These are phyloP conservation scores for Cathartes aura DNA, from an alignment of 2,113 vertebrate species.

Conservation along the genomic window DNA sequence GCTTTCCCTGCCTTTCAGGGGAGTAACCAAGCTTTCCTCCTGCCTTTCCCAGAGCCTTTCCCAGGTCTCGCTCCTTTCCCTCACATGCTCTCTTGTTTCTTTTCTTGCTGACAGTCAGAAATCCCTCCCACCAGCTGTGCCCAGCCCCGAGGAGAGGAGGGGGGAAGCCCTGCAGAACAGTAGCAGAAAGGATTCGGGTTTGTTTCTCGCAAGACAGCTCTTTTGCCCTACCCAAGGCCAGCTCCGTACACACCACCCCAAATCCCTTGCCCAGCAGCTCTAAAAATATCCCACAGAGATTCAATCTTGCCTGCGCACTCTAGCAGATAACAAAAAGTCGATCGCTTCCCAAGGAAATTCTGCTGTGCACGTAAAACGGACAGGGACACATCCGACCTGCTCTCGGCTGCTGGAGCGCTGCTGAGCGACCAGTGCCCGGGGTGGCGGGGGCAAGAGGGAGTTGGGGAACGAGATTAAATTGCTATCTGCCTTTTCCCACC, in stretches of 20 bases:
- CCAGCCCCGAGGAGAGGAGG: slow-evolving; percentile 24
- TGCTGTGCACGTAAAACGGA: rapidly evolving
- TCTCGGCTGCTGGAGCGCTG: rapidly evolving
- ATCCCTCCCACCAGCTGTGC: slow-evolving; percentile 63
- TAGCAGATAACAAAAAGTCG: rapidly evolving
- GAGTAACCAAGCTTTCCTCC: not conserved
- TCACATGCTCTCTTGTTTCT: slow-evolving; percentile 53
- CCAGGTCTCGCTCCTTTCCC: slow-evolving; percentile 21
- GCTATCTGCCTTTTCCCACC: not conserved
- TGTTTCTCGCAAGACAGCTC: not conserved
- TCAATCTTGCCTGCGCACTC: rapidly evolving
- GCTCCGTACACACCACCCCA: not conserved
- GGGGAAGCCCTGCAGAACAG: not conserved
- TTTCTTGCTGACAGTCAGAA: slow-evolving; percentile 25
- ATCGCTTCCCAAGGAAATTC: not conserved
- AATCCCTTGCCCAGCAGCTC: not conserved
- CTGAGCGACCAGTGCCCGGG: rapidly evolving
- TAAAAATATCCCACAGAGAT: not conserved
- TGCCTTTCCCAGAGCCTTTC: slow-evolving; percentile 10
- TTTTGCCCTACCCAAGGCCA: not conserved
- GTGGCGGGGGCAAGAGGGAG: not conserved
- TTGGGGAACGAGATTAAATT: not conserved
- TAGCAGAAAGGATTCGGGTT: not conserved
- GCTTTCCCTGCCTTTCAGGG: not conserved
- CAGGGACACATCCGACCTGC: not conserved